phyloP scores from a whole-genome alignment of 2,888 invertebrate genomes.

The Chymomyza caudatula region DNA sequence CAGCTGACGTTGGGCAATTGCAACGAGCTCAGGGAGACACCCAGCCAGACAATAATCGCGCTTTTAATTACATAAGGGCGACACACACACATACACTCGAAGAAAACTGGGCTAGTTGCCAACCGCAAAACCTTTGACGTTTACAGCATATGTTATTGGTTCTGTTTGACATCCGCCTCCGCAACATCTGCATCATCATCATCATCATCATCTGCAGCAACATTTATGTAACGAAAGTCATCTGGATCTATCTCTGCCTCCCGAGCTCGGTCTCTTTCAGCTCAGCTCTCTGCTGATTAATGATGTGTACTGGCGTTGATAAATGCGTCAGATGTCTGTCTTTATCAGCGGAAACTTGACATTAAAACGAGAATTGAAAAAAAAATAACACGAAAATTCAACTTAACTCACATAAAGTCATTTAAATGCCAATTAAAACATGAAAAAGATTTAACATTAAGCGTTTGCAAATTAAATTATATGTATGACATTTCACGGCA shows the following conservation, averaged over 20 bases:
- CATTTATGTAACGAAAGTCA: constrained; percentile 31
- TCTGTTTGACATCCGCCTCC: constrained; percentile 34
- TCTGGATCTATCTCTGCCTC: not conserved
- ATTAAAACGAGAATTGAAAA: not conserved
- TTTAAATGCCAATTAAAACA: constrained; percentile 9
- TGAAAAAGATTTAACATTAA: not conserved
- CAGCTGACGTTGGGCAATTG: constrained; percentile 45
- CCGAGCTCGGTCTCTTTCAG: not conserved
- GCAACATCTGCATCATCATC: constrained; percentile 3
- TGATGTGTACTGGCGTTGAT: constrained; percentile 34
- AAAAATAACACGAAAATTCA: not conserved
- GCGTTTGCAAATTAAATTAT: not conserved
- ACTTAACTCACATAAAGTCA: not conserved
- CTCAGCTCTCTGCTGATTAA: constrained; percentile 46
- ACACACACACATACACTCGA: not conserved
- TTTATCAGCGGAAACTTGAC: not conserved
- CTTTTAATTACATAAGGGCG: constrained; percentile 42
- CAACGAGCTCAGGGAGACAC: constrained; percentile 8
- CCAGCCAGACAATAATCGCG: constrained; percentile 18
- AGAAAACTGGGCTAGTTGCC: not conserved
- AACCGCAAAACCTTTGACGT: constrained; percentile 33
- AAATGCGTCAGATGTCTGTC: not conserved
- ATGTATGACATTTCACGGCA: not conserved
- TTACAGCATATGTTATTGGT: constrained; percentile 47
- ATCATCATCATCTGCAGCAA: constrained; percentile 6